These are phyloP conservation scores for Drosophila differens DNA, from an alignment of 2,888 invertebrate species.

Conservation along the genomic window DNA sequence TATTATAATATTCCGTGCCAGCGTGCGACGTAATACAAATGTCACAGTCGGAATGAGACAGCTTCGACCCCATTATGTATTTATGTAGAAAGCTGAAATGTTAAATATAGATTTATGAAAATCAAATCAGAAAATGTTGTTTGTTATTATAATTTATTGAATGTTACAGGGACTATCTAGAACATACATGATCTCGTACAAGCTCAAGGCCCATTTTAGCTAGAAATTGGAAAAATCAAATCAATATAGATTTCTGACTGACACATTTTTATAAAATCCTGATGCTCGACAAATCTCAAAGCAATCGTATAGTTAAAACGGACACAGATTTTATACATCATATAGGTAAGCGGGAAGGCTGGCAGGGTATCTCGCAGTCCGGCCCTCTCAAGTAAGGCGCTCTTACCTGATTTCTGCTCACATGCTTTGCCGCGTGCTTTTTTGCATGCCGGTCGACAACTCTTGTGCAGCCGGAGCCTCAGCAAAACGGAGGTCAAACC, in stretches of 20 bases:
- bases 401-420: conserved; percentile 9
- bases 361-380: background rate
- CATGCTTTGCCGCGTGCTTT: conserved; percentile 43
- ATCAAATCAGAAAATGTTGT: background rate
- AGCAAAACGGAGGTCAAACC: conserved; percentile 58
- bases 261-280: background rate
- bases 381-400: background rate
- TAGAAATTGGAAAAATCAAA: background rate
- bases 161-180: background rate
- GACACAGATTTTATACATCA: background rate
- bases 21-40: background rate
- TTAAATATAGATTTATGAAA: background rate
- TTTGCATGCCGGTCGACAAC: conserved; percentile 29
- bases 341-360: background rate
- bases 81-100: background rate
- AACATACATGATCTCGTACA: background rate
- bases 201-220: background rate
- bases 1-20: background rate
- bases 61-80: background rate
- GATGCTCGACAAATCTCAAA: background rate
- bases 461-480: conserved; percentile 35
- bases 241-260: background rate
- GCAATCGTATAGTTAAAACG: too few relatives aligned
- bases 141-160: background rate
- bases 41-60: background rate